phyloP scores from a whole-genome alignment of 2,797 vertebrate genomes.

The Pogonophryne albipinna region DNA sequence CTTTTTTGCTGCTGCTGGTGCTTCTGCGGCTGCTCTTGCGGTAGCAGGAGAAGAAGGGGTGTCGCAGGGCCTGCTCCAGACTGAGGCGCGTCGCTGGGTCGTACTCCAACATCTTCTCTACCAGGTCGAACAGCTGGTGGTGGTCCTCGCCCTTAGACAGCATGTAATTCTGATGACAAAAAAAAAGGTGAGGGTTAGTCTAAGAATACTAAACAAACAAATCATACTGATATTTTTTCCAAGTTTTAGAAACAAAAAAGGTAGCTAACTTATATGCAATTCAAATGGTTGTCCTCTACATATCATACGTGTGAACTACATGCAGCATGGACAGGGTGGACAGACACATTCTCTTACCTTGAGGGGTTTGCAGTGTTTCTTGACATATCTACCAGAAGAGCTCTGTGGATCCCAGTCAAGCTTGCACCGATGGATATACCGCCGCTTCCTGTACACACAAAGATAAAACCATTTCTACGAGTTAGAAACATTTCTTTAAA shows the following conservation, averaged over 20 bases:
- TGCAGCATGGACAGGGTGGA: neutral
- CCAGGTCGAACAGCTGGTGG: constrained; percentile 88
- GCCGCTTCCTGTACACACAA: constrained; percentile 84
- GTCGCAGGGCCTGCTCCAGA: constrained; percentile 87
- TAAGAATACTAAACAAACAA: no score
- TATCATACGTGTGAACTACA: neutral
- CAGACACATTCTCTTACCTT: constrained; percentile 81
- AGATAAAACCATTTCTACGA: neutral
- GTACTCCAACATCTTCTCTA: constrained; percentile 91
- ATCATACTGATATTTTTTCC: no score
- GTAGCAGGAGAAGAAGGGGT: constrained; percentile 86
- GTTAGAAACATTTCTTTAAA: neutral
- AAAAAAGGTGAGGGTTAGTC: neutral
- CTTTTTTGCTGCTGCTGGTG: constrained; percentile 56
- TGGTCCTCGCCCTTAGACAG: constrained; percentile 85
- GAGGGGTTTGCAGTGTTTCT: constrained; percentile 89
- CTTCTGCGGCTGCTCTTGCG: constrained; percentile 52
- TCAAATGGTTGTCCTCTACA: no score
- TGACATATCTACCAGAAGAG: constrained; percentile 87
- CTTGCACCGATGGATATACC: constrained; percentile 85
- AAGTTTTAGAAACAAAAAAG: no score
- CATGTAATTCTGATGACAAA: constrained; percentile 86
- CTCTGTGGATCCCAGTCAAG: constrained; percentile 90
- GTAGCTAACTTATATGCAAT: no score
- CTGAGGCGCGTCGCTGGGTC: constrained; percentile 88